Conservation (phyloP, 2,113 vertebrate genomes). For the Pholis gunnellus region DNA sequence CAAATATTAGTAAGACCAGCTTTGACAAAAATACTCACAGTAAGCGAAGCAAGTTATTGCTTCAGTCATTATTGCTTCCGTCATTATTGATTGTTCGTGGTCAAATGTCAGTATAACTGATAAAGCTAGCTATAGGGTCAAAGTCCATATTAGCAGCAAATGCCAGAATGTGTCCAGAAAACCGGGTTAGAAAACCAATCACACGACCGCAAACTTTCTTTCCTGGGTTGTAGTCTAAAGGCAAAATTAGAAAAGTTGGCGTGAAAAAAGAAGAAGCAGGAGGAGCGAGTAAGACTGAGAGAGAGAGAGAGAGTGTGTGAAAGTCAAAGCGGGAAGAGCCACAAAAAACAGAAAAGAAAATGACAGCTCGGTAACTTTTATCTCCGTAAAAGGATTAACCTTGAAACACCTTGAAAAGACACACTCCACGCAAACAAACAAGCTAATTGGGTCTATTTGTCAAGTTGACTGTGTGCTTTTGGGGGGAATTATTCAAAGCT, state of each 20-base stretch:
- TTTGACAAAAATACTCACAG: no score
- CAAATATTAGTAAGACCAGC: no score
- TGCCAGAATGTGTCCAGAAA: neutral
- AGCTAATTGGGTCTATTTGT: constrained; percentile 53
- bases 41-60: no score
- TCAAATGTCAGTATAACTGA: no score
- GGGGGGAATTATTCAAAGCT: constrained; percentile 34
- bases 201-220: neutral
- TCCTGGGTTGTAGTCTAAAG: neutral
- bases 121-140: no score
- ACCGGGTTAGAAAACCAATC: neutral
- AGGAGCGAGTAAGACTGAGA: neutral
- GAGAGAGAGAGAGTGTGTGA: neutral
- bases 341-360: neutral
- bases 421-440: constrained; percentile 27
- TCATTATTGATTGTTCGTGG: no score
- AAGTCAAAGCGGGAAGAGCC: neutral
- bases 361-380: constrained; percentile 19
- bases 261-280: neutral
- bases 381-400: constrained; percentile 25
- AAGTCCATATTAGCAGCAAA: no score
- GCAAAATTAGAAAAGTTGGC: neutral
- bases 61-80: no score
- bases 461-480: constrained; percentile 9
- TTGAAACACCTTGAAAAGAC: constrained; percentile 25